phyloP scores from a whole-genome alignment of 2,888 invertebrate species.

The Colletes collaris region DNA sequence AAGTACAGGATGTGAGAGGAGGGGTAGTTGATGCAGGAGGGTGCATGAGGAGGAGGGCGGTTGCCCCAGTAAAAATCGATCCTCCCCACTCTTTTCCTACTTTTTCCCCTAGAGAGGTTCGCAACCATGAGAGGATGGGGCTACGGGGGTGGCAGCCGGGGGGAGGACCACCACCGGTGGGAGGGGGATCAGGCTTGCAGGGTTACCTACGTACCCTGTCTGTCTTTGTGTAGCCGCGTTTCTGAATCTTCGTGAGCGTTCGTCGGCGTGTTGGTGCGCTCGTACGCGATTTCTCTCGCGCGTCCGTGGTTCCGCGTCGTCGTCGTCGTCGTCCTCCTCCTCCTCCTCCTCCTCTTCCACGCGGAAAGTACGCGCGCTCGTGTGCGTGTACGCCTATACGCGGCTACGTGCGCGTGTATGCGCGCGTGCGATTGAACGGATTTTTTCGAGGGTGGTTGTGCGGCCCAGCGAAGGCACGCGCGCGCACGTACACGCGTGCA shows the following conservation, averaged over 20 bases:
- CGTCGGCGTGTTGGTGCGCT: slow-evolving; percentile 22
- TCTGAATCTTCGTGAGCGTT: slow-evolving; percentile 64
- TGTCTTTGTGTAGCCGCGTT: slow-evolving; percentile 70
- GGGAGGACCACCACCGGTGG: slow-evolving; percentile 51
- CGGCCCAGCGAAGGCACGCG: slow-evolving; percentile 41
- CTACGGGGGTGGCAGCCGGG: slow-evolving; percentile 46
- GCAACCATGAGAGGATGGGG: slow-evolving; percentile 68
- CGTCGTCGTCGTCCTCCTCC: not conserved
- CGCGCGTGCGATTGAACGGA: slow-evolving; percentile 66
- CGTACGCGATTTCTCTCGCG: slow-evolving; percentile 14
- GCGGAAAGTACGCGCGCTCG: slow-evolving; percentile 32
- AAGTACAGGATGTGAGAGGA: slow-evolving; percentile 73
- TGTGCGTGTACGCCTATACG: slow-evolving; percentile 13
- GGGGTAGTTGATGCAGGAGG: slow-evolving; percentile 77
- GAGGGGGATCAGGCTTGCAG: slow-evolving; percentile 63
- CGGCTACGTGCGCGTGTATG: slow-evolving; percentile 45
- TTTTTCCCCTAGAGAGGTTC: slow-evolving; percentile 78
- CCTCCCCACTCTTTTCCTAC: slow-evolving; percentile 82
- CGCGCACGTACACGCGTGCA: slow-evolving; percentile 16
- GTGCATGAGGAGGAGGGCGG: slow-evolving; percentile 77
- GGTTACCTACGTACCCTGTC: slow-evolving; percentile 70
- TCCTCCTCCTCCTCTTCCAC: not conserved
- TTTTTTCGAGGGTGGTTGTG: slow-evolving; percentile 69
- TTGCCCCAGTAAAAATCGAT: slow-evolving; percentile 84
- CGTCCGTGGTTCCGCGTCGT: slow-evolving; percentile 14